Base-by-base conservation (phyloP, 2,888 invertebrate genomes). In the Sarcophaga rosellei region DNA sequence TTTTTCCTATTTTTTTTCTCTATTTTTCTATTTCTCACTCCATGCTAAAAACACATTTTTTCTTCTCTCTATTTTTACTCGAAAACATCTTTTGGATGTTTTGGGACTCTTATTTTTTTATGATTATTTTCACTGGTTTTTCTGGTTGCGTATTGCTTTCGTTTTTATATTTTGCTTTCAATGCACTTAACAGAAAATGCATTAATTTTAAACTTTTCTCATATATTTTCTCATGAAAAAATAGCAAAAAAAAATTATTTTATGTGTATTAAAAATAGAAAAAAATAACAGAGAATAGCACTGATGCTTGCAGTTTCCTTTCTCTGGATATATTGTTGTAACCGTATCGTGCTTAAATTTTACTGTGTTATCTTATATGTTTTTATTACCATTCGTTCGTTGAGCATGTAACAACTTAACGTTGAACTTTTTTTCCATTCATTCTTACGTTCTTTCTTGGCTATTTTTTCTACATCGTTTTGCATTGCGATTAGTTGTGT, bases 151-250 rank as follows among this genome's bases (percentile, higher is more conserved):
- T 74, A 65, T 78, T 74, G 70, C 77, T 74, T 78, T 70, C 53
- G 21, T 78, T 79, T 82, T 77, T 68, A 57, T 75, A 62, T 86
- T 84, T 82, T 81, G 84, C 86, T 81, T 74, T 65, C 75, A 75
- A 57, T 86, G 86, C 84, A 81, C 75, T 86, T 86, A 83, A 84
- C 70, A 84, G 69, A 75, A 84, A 84, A 81, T 81, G 75, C 86
- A 86, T 86, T 86, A 81, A 84, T 84, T 84, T 86, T 84, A 78
- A 86, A 86, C 81, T 86, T 84, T 84, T 81, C 81, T 78, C 86
- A 86, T 86, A 86, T 84, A 86, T 86, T 84, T 81, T 25, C 57
- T 12, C 68, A 63, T 20, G 4, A 53, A 69, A 53, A 53, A 69
- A 69, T 25, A 68, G 70, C 2, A 15, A 47, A 47, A 15, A 47